These are phyloP conservation scores for Nannoperca obscura DNA, from an alignment of 2,797 vertebrate species.

Conservation along the genomic window DNA sequence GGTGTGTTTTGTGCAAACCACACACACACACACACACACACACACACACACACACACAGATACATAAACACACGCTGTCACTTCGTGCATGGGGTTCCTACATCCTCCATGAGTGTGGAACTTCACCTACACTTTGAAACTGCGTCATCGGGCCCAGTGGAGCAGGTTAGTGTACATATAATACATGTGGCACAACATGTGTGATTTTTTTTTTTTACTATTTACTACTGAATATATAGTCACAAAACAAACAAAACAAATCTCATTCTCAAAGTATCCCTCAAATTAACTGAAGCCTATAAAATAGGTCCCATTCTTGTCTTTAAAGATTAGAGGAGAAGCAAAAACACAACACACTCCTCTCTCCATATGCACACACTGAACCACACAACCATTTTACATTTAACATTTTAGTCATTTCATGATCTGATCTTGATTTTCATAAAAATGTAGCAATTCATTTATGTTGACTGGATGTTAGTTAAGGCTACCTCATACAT, in stretches of 20 bases:
- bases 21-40: constrained; percentile 4
- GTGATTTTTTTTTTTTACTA: neutral
- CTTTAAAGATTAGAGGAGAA: neutral
- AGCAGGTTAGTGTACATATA: constrained; percentile 38
- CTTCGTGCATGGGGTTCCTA: constrained; percentile 22
- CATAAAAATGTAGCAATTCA: neutral
- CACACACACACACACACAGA: neutral
- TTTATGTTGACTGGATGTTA: constrained; percentile 3
- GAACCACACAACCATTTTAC: neutral
- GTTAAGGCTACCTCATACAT: neutral
- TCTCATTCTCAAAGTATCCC: neutral
- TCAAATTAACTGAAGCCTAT: neutral
- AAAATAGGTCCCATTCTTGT: neutral
- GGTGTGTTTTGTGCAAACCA: constrained; percentile 29
- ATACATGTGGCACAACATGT: neutral
- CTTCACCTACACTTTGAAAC: constrained; percentile 67
- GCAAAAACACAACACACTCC: neutral
- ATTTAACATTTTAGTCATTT: neutral
- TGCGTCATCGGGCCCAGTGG: constrained; percentile 58
- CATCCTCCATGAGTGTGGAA: constrained; percentile 52
- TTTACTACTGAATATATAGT: neutral
- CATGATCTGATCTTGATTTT: neutral
- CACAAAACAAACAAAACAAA: neutral
- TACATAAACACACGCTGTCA: neutral
- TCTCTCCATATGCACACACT: neutral